A percentile compares a stretch with the other conserved stretches of the same genome.
phyloP scores from a whole-genome alignment of 2,888 invertebrate species.

The Eristalinus sepulchralis region DNA sequence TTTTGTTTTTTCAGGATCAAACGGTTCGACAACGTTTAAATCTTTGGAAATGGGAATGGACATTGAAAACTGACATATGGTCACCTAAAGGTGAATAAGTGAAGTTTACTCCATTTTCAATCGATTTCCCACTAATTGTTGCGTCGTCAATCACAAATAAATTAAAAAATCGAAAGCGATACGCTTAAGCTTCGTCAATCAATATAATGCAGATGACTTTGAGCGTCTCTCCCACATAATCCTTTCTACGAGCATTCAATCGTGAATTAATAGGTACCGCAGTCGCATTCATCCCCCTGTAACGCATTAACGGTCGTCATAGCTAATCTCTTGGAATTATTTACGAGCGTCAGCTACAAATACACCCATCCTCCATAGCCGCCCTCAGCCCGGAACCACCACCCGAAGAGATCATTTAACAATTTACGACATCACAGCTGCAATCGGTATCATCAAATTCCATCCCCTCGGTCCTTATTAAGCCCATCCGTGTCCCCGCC shows the following conservation, averaged over 20 bases:
- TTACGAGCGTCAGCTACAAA: constrained; percentile 7
- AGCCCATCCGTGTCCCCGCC: constrained; percentile 4
- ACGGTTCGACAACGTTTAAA: too few relatives aligned
- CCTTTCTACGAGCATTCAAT: neutral
- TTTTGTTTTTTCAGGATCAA: neutral
- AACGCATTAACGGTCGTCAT: neutral
- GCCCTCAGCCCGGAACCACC: neutral
- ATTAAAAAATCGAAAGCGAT: neutral
- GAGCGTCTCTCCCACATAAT: neutral
- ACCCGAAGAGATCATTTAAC: constrained; percentile 28
- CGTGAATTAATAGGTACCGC: neutral
- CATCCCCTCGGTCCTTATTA: constrained; percentile 19
- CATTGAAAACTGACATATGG: too few relatives aligned
- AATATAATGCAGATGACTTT: neutral
- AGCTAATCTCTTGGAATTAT: constrained; percentile 19
- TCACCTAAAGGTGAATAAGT: too few relatives aligned
- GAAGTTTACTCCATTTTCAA: too few relatives aligned
- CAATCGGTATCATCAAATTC: constrained; percentile 44
- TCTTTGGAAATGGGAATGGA: too few relatives aligned
- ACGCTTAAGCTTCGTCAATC: neutral
- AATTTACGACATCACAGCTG: constrained; percentile 43
- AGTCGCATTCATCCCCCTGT: neutral
- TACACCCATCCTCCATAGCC: neutral
- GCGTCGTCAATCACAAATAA: neutral
- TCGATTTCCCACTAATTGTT: neutral